A percentile compares a stretch with the other conserved stretches of the same genome.
phyloP scores from a whole-genome alignment of 2,797 vertebrate species.

The Ataeniobius toweri region DNA sequence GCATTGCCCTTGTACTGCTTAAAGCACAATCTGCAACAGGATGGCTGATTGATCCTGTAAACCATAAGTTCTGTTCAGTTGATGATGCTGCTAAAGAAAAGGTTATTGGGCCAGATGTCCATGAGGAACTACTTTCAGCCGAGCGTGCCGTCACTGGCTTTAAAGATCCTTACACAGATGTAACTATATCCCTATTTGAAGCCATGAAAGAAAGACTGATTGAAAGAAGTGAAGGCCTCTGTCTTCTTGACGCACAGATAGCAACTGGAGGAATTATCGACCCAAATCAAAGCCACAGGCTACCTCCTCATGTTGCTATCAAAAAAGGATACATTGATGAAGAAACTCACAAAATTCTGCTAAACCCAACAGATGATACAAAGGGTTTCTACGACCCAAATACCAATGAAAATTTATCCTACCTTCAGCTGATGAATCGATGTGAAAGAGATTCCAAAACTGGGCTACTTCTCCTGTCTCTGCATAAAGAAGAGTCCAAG shows the following conservation, averaged over 20 bases:
- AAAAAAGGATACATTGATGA: slow-evolving; percentile 80
- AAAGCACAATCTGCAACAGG: slow-evolving; percentile 82
- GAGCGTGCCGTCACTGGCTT: slow-evolving; percentile 77
- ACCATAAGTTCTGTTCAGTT: slow-evolving; percentile 68
- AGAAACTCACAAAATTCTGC: slow-evolving; percentile 75
- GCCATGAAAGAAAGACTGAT: slow-evolving; percentile 73
- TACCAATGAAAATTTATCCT: slow-evolving; percentile 86
- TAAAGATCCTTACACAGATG: slow-evolving; percentile 73
- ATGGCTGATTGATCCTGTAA: slow-evolving; percentile 76
- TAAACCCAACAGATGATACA: slow-evolving; percentile 74
- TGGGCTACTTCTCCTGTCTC: slow-evolving; percentile 75
- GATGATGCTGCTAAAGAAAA: slow-evolving; percentile 72
- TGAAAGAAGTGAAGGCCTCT: slow-evolving; percentile 63
- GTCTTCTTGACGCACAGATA: slow-evolving; percentile 79
- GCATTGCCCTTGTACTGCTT: slow-evolving; percentile 71
- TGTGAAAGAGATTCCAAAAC: slow-evolving; percentile 77
- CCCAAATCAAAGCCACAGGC: slow-evolving; percentile 81
- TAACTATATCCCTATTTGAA: slow-evolving; percentile 76
- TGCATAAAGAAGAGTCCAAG: slow-evolving; percentile 43
- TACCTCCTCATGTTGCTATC: slow-evolving; percentile 84
- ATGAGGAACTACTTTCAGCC: slow-evolving; percentile 74
- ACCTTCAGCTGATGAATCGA: slow-evolving; percentile 82
- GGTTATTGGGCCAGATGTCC: slow-evolving; percentile 74
- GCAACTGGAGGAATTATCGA: slow-evolving; percentile 89
- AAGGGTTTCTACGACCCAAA: slow-evolving; percentile 90